Conservation (phyloP, 1,140 invertebrate species). For the Euglossa dilemma region DNA sequence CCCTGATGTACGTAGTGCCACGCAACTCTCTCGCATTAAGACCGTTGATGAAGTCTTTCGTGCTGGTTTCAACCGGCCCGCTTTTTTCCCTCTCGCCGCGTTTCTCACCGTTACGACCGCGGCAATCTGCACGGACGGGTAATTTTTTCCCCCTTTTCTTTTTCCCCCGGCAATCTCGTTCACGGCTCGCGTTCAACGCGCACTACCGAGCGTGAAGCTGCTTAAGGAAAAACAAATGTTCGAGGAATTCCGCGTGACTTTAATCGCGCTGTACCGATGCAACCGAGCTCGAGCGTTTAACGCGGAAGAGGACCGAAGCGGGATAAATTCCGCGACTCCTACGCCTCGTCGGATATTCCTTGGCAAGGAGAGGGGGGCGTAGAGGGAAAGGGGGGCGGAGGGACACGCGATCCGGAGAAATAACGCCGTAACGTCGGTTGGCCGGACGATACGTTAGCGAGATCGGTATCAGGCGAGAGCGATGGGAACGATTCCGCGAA, state of each 20-base stretch:
- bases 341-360: neutral
- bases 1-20: conserved; percentile 44
- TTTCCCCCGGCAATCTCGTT: neutral
- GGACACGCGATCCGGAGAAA: conserved; percentile 40
- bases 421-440: conserved; percentile 28
- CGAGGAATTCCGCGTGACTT: neutral
- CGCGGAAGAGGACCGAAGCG: neutral
- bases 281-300: neutral
- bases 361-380: neutral
- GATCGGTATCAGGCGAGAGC: conserved; percentile 45
- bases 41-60: conserved; percentile 57
- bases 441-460: conserved; percentile 36
- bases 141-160: conserved; percentile 30
- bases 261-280: neutral
- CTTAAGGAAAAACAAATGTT: neutral
- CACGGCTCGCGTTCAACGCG: neutral
- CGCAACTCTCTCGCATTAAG: conserved; percentile 60
- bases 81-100: conserved; percentile 40
- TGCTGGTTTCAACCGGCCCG: conserved; percentile 17
- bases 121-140: conserved; percentile 40
- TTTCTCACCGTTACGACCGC: conserved; percentile 17
- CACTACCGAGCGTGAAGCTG: neutral
- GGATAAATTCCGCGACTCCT: conserved; percentile 10
- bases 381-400: neutral
- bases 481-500: conserved; percentile 56